Conservation (phyloP, 2,888 invertebrate species). For the Melanargia galathea region DNA sequence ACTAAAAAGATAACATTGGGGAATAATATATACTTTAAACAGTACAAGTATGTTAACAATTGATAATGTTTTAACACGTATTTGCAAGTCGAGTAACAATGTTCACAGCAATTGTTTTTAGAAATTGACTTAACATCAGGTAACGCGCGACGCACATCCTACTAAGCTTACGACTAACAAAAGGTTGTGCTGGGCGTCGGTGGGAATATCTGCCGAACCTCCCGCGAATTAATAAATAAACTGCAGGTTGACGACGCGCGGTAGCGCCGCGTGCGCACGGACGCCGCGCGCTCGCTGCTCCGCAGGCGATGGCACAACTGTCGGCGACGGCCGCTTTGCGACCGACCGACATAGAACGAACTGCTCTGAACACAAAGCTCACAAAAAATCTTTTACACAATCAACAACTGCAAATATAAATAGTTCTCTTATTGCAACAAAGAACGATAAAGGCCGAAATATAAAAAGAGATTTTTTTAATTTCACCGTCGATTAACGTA, state of each 20-base stretch:
- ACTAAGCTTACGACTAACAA: conserved; percentile 61
- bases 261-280: conserved; percentile 31
- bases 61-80: conserved; percentile 11
- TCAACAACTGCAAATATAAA: conserved; percentile 76
- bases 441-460: conserved; percentile 70
- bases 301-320: conserved; percentile 67
- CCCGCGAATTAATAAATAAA: conserved; percentile 68
- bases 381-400: conserved; percentile 61
- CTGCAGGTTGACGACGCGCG: conserved; percentile 51
- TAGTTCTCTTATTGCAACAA: conserved; percentile 69
- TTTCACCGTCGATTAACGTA: conserved; percentile 41
- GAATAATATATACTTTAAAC: conserved; percentile 19
- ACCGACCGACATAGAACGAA: conserved; percentile 58
- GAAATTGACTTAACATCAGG: conserved; percentile 63
- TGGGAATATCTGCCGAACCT: conserved; percentile 72
- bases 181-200: conserved; percentile 74
- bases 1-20: conserved; percentile 24
- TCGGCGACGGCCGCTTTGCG: conserved; percentile 65
- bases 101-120: conserved; percentile 49
- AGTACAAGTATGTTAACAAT: conserved; percentile 23
- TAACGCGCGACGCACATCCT: conserved; percentile 75
- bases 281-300: conserved; percentile 40
- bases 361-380: conserved; percentile 64
- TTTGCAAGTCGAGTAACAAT: conserved; percentile 18
- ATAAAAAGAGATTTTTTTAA: conserved; percentile 61